Percentiles rank a stretch among this genome's conserved stretches.
These are phyloP conservation scores for Trachythela sp. DNA, from an alignment of 64 coral and sea anemone genomes.

Conservation along the genomic window DNA sequence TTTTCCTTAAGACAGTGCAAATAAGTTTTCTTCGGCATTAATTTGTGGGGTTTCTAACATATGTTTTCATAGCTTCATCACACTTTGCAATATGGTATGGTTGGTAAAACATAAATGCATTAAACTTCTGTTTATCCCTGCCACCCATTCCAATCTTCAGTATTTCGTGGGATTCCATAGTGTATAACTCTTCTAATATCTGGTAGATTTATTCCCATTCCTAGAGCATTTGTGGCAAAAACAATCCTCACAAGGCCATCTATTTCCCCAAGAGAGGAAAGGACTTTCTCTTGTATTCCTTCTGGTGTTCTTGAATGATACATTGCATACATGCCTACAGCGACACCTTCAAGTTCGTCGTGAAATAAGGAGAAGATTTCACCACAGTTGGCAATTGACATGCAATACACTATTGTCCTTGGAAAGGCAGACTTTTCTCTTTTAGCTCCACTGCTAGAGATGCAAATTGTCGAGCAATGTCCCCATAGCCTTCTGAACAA, in stretches of 20 bases:
- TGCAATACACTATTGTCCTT: conserved; percentile 51
- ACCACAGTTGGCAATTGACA: conserved; percentile 31
- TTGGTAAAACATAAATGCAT: too few species aligned
- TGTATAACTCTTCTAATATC: background rate
- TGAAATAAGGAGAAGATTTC: conserved; percentile 35
- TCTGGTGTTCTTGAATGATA: conserved; percentile 43
- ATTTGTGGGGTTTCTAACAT: background rate
- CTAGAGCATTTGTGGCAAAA: background rate
- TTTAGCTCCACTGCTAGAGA: background rate
- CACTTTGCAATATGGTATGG: background rate
- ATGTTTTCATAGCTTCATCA: background rate
- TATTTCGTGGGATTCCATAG: background rate
- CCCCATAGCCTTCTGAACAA: background rate
- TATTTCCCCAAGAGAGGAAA: background rate
- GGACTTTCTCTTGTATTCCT: conserved; percentile 17
- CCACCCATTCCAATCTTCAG: background rate
- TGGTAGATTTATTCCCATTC: background rate
- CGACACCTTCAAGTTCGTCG: too few species aligned
- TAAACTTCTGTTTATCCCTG: background rate
- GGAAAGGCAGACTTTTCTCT: background rate
- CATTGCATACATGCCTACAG: background rate
- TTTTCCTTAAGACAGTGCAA: too few species aligned
- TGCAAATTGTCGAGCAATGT: background rate
- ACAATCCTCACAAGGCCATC: background rate
- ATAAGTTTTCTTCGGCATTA: background rate